Conservation (phyloP, 2,113 vertebrate genomes). For the Caloenas nicobarica region DNA sequence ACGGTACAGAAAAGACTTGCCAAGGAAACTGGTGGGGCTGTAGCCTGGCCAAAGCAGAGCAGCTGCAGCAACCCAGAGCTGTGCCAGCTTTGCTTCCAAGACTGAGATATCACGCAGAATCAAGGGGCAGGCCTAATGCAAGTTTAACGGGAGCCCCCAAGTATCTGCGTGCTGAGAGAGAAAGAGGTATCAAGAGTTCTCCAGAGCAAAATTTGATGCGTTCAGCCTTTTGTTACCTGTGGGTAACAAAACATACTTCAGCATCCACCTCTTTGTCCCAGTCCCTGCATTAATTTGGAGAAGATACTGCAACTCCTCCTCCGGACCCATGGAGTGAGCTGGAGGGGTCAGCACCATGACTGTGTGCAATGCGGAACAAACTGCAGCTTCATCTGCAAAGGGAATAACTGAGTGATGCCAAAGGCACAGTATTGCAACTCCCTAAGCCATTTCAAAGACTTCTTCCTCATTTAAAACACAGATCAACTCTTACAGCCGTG, state of each 20-base stretch:
- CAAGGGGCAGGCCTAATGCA: not conserved
- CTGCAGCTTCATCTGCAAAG: not conserved
- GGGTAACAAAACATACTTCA: not conserved
- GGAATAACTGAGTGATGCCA: not conserved
- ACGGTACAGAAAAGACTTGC: not conserved
- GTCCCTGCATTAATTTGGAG: fast-evolving
- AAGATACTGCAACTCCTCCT: not conserved
- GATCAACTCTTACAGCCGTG: fast-evolving
- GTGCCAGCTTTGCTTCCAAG: not conserved
- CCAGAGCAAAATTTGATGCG: not conserved
- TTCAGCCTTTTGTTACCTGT: no score
- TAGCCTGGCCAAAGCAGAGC: not conserved
- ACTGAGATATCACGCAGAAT: not conserved
- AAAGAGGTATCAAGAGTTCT: not conserved
- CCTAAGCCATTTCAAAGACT: not conserved
- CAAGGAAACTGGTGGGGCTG: not conserved
- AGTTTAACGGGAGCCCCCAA: not conserved
- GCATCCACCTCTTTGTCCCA: fast-evolving
- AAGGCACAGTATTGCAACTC: not conserved
- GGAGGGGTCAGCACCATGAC: not conserved
- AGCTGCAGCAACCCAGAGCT: not conserved
- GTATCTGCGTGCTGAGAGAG: not conserved
- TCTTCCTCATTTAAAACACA: not conserved
- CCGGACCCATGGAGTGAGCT: fast-evolving
- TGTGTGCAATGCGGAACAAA: fast-evolving